phyloP scores from a whole-genome alignment of 2,113 vertebrate genomes.

The Ictidomys tridecemlineatus region DNA sequence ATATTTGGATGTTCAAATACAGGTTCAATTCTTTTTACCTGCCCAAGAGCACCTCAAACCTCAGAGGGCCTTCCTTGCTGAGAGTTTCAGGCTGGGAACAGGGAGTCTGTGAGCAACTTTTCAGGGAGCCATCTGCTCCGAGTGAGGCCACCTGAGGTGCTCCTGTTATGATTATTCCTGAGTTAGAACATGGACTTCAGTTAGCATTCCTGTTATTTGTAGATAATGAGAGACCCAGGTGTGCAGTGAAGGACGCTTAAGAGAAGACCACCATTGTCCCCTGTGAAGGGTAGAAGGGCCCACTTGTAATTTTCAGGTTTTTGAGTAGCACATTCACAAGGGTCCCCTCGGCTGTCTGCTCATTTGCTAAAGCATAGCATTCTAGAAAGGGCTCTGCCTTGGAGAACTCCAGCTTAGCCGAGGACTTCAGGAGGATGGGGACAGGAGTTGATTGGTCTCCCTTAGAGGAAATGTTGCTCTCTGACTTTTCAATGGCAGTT shows the following conservation, averaged over 20 bases:
- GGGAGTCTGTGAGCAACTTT: neutral
- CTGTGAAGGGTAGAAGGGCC: neutral
- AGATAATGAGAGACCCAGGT: neutral
- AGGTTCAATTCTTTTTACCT: too few relatives aligned
- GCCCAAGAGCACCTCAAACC: too few relatives aligned
- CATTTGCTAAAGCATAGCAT: neutral
- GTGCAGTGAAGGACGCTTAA: slow-evolving; percentile 12
- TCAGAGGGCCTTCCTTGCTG: too few relatives aligned
- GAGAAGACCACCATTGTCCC: slow-evolving; percentile 46
- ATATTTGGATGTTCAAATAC: too few relatives aligned
- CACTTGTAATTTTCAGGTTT: neutral
- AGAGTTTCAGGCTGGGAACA: neutral
- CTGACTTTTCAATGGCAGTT: neutral
- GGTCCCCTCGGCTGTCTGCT: neutral
- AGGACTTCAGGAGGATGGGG: neutral
- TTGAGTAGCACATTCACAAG: neutral
- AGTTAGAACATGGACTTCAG: neutral
- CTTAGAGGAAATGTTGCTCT: neutral
- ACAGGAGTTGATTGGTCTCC: slow-evolving; percentile 46
- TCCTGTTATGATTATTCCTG: neutral
- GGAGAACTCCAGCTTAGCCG: slow-evolving; percentile 41
- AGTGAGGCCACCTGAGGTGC: neutral
- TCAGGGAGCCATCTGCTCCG: neutral
- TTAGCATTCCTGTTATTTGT: neutral
- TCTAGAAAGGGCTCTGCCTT: slow-evolving; percentile 37